Conservation (phyloP, 2,888 invertebrate species). For the Ferdinandea cuprea region DNA sequence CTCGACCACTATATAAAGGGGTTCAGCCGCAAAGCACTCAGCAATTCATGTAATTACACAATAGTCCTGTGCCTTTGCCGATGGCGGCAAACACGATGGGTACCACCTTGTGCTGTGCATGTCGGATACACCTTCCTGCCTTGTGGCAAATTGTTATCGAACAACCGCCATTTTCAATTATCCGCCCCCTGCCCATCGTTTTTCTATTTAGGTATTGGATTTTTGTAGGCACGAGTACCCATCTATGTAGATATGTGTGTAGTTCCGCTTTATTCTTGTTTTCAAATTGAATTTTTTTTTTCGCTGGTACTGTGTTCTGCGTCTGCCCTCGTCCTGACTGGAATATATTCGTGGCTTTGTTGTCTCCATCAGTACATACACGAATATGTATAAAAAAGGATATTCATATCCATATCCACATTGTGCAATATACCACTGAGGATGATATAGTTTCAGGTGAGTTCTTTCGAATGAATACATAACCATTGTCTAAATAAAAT, state of each 20-base stretch:
- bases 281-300: slow-evolving; percentile 50
- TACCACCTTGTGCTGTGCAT: slow-evolving; percentile 48
- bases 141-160: slow-evolving; percentile 68
- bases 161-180: slow-evolving; percentile 77
- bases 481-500: slow-evolving; percentile 13
- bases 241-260: slow-evolving; percentile 8
- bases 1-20: slow-evolving; percentile 14
- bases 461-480: slow-evolving; percentile 24
- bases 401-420: slow-evolving; percentile 12
- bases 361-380: slow-evolving; percentile 39
- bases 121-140: slow-evolving; percentile 54
- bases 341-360: slow-evolving; percentile 34
- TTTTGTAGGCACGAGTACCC: no score
- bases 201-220: neutral
- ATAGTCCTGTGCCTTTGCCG: slow-evolving; percentile 41
- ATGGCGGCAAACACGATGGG: slow-evolving; percentile 27
- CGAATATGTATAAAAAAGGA: slow-evolving; percentile 13
- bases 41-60: slow-evolving; percentile 62
- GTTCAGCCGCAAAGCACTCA: slow-evolving; percentile 42
- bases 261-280: slow-evolving; percentile 47
- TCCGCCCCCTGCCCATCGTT: slow-evolving; percentile 62
- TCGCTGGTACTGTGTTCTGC: slow-evolving; percentile 12
- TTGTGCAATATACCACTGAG: neutral
- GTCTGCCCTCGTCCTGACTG: neutral
- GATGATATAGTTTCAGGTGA: slow-evolving; percentile 27